Evolutionary conservation across 2,113 vertebrate genomes (phyloP), one percentile per base, ranked within the genome.

Genomic region (Tapirus terrestris): DNA sequence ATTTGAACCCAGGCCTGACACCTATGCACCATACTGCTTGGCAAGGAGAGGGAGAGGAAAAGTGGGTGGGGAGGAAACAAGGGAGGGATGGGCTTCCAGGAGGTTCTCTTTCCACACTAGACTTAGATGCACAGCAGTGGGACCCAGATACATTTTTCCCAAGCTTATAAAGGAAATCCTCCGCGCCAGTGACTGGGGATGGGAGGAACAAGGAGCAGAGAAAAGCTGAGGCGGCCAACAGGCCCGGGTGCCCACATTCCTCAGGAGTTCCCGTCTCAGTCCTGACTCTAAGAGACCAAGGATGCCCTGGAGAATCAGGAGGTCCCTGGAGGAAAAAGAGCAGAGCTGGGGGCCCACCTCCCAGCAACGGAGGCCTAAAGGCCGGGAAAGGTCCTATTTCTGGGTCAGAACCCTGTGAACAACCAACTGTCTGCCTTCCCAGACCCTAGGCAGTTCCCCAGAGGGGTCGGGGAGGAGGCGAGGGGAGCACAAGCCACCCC

Each of bases 141-240:
- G 96, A 96, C 90, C 88, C 96, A 51, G 93, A 83, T 89, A 76
- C 93, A 93, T 97, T 97, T 97, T 95, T 96, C 85, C 96, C 96
- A 91, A 60, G 82, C 95, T 96, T 73, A 65, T 56, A 96, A 97
- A 98, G 97, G 86, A 94, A 97, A 97, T 97, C 97, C 96, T 97
- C 97, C 27, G 18, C 20, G 68, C 92, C 89, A 81, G 89, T 89
- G 97, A 97, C 97, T 97, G 83, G 82, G 0, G 0, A 89, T 76
- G 70, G 89, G 67, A 89, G 43, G 92, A 96, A 90, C 25, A 23
- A 89, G 56, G 79, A 60, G 80, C 31, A 68, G 91, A 0, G 0
- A 56, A 67, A 68, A 79, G 72, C 61, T 21, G 81, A 92, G 33
- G 48, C 3, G 88, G 85, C 77, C 92, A 79, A 7, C n/a, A 60